Base-by-base conservation (phyloP, 2,888 invertebrate species). In the Athalia circularis region DNA sequence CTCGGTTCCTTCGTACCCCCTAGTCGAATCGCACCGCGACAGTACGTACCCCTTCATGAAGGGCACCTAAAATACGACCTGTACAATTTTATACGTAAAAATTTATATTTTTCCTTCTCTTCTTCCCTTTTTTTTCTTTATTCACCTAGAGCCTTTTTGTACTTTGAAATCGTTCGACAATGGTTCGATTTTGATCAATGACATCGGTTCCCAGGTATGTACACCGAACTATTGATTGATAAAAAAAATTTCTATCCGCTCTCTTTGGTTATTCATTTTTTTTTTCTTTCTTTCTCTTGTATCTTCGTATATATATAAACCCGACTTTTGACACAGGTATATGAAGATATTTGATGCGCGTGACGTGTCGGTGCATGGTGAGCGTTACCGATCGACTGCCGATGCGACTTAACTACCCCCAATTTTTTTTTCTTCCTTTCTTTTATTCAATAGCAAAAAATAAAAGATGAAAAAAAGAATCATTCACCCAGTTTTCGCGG, bases 131-230 rank as follows among this genome's bases (percentile, higher is more conserved):
- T 45, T 43, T n/a, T 11, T 48, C 47, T 47, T 47, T 15, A 59
- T 59, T 72, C 59, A 47, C 72, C 72, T 72, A 72, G 57, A 72
- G 45, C 72, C 59, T 72, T 72, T 72, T 72, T 72, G 59, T 72
- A 59, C 43, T 72, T 62, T 59, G 57, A 59, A 59, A 72, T 72
- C 72, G 59, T 72, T 59, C 29, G 72, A 72, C 72, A 72, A 72
- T 72, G 47, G 59, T 13, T 72, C 72, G 72, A 72, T 72, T 72
- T 72, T 72, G 72, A 72, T 72, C 72, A 72, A 72, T 72, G 72
- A 72, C 72, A 72, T 72, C 57, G 72, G 72, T 72, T 72, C 72
- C 72, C 72, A 72, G 72, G 72, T 72, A 72, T 47, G 29, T 29
- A 29, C 29, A 29, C 72, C 52, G 47, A 59, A 57, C 72, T 72